phyloP scores from a whole-genome alignment of 2,888 invertebrate genomes.

The Hipparchia semele region DNA sequence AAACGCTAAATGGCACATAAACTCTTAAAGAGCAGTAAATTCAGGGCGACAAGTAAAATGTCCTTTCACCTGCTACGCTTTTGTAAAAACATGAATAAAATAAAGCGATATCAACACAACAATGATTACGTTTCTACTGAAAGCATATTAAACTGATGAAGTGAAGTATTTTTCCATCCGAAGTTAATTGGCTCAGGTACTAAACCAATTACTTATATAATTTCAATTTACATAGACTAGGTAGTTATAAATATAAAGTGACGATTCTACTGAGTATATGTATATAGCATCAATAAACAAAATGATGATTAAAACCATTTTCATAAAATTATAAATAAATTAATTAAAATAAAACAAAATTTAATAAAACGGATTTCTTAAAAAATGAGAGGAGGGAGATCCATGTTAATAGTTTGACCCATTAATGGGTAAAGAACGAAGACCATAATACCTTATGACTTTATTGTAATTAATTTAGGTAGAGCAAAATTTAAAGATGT shows the following conservation, averaged over 20 bases:
- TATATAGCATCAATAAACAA: neutral
- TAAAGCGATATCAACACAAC: constrained; percentile 32
- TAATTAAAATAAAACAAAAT: too few species aligned
- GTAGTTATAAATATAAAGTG: too few species aligned
- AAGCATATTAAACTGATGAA: neutral
- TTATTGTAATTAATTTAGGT: neutral
- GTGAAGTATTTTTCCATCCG: neutral
- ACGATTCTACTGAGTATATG: too few species aligned
- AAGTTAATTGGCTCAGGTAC: neutral
- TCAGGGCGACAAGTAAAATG: constrained; percentile 67
- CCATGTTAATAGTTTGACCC: too few species aligned
- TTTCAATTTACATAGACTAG: too few species aligned
- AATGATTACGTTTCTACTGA: neutral
- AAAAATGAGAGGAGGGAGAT: too few species aligned
- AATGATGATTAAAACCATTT: neutral
- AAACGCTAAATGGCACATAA: constrained; percentile 70
- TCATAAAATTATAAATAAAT: neutral
- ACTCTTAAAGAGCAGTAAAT: constrained; percentile 71
- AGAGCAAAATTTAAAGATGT: neutral
- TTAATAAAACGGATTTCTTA: too few species aligned
- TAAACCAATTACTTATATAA: neutral
- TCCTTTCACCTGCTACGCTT: constrained; percentile 67
- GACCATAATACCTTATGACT: neutral
- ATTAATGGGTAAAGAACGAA: too few species aligned
- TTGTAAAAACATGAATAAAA: constrained; percentile 44